Evolutionary conservation across 2,888 invertebrate species (phyloP), one percentile per base, ranked within the genome.

Genomic region (Phrixothrix hirtus): DNA sequence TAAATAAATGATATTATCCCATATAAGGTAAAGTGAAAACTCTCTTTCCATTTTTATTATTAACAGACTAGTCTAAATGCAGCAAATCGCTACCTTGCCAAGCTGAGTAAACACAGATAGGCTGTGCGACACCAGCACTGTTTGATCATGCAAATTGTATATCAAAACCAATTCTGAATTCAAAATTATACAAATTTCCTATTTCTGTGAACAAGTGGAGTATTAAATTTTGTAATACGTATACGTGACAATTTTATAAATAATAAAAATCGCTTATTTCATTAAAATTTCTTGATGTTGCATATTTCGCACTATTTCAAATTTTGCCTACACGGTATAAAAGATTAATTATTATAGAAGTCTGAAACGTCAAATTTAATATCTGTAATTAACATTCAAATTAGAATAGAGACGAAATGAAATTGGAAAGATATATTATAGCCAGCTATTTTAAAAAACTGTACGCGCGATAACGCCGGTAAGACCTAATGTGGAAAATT

Each of bases 41-140:
- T 49, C 47, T 67, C 69, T 73, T 71, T 68, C 67, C 65, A 65
- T 68, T 67, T 64, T 60, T 69, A 66, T 67, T 69, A 68, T 70
- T 70, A 70, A 62, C 59, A 61, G 60, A 61, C 64, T 60, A 62
- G 63, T 55, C 53, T 10, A 34, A 59, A 60, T 60, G 56, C 59
- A 58, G 56, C 63, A 61, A 21, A 37, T 53, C 43, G 49, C 37
- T 48, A 25, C 27, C 42, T 60, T 64, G 60, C 74, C 72, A 72
- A 73, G 72, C 75, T 76, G 75, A 63, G 73, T 72, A 74, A 76
- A 76, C 75, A 76, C 60, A 74, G 75, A 76, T 76, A 76, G 73
- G 70, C 71, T 62, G 48, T 48, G 61, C 68, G 70, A 67, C 69
- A 69, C 64, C 67, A 65, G 65, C 67, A 68, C 66, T 73, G 73